Evolutionary conservation across 1,140 invertebrate genomes (phyloP).

Genomic region (Brachystomella parvula): DNA sequence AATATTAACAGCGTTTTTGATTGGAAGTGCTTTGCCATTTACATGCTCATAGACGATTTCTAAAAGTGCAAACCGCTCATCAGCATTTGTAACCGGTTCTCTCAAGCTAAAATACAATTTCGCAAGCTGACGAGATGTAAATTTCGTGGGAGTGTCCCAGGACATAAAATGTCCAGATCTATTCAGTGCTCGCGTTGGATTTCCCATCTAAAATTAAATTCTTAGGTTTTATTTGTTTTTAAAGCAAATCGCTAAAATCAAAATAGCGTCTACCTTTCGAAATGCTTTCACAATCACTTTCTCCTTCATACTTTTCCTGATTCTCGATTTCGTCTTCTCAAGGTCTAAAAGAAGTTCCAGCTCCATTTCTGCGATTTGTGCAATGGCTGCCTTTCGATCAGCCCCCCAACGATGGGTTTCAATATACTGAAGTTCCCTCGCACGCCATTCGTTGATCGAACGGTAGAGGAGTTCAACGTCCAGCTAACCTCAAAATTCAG

Average conservation of each 20-base stretch:
- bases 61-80: constrained; percentile 15
- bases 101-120: constrained; percentile 18
- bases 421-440: constrained; percentile 30
- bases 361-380: constrained; percentile 31
- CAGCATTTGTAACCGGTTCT: constrained; percentile 1
- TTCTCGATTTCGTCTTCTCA: constrained; percentile 25
- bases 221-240: neutral
- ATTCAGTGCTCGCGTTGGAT: constrained; percentile 26
- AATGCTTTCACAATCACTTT: constrained; percentile 19
- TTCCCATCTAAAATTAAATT: constrained; percentile 27
- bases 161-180: constrained; percentile 29
- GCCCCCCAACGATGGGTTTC: constrained; percentile 31
- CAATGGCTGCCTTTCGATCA: constrained; percentile 33
- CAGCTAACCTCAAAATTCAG: constrained; percentile 12
- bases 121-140: constrained; percentile 10
- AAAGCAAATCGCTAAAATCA: neutral
- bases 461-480: constrained; percentile 35
- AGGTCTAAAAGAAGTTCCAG: constrained; percentile 31
- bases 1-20: neutral
- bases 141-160: constrained; percentile 21
- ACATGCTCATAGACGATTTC: constrained; percentile 14
- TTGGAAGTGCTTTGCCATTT: neutral
- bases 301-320: constrained; percentile 15
- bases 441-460: constrained; percentile 33
- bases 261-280: constrained; percentile 15